phyloP scores from a whole-genome alignment of 1,140 invertebrate species.

The Platyscapa corneri region DNA sequence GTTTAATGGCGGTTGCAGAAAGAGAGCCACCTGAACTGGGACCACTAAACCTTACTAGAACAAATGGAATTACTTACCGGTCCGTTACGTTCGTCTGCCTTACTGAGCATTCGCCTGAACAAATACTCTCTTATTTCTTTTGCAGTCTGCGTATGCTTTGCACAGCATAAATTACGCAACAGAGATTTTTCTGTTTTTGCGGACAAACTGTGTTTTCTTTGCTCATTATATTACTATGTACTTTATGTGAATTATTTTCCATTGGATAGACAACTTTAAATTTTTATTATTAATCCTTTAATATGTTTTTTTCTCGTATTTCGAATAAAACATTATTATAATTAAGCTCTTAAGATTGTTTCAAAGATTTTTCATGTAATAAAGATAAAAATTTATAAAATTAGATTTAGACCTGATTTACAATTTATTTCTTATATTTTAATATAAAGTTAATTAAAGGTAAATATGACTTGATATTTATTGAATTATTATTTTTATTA shows the following conservation, averaged over 20 bases:
- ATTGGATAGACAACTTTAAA: neutral
- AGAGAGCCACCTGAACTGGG: neutral
- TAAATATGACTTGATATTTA: too few species aligned
- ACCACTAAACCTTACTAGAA: conserved; percentile 20
- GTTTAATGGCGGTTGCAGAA: neutral
- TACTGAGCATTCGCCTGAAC: neutral
- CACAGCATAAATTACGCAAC: neutral
- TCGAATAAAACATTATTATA: neutral
- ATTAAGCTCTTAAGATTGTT: neutral
- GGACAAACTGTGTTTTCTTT: conserved; percentile 3
- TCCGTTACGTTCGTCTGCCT: neutral
- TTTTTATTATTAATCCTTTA: neutral
- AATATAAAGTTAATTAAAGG: too few species aligned
- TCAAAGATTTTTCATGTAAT: neutral
- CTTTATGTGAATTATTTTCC: neutral
- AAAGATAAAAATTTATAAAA: neutral
- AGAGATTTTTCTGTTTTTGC: conserved; percentile 3
- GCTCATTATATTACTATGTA: conserved; percentile 4
- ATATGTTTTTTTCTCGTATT: neutral
- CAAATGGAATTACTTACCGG: conserved; percentile 15
- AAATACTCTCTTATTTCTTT: conserved; percentile 15
- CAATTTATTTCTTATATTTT: too few species aligned
- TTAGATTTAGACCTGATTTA: too few species aligned
- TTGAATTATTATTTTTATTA: too few species aligned
- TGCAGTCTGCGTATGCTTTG: neutral